Evolutionary conservation across 2,113 vertebrate species (phyloP), one percentile per base, ranked within the genome.

Genomic region (Delphinapterus leucas): DNA sequence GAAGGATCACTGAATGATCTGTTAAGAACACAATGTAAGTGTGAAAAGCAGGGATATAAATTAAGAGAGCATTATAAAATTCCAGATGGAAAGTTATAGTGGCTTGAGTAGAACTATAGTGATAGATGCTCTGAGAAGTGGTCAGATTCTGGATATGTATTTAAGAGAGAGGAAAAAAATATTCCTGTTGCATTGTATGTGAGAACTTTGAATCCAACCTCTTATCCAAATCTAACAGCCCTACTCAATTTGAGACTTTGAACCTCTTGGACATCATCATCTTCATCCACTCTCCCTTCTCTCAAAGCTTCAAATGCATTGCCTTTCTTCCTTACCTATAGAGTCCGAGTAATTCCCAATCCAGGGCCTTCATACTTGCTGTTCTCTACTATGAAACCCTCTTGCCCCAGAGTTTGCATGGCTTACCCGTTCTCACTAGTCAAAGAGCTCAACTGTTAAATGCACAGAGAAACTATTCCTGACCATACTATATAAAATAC

Each of bases 1-100:
- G 93, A 53, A 88, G 60, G 58, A 84, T 90, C 70, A 38, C 18
- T 90, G 31, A 23, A 44, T 95, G 38, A 80, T 63, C 58, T 73
- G 38, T 38, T 58, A 76, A 86, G 26, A 93, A 80, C 17, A 61
- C 41, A 90, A 20, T 89, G 13, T 36, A 95, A 92, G 8, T 7
- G 18, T 90, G 5, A 20, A 31, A 79, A 47, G n/a, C 10, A 80
- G 25, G 9, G 18, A 44, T 96, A 18, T 36, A 88, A 95, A 84
- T 95, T 90, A 90, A 65, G 36, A 79, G 25, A 92, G 49, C 73
- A 60, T 70, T 90, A 14, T 70, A 86, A 76, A 93, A 95, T 85
- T 90, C 53, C 76, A 90, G 25, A 21, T 84, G 65, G 68, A 92
- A 92, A 83, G 36, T 73, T 94, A 20, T 3, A 17, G 33, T 38